Evolutionary conservation across 2,113 vertebrate species (phyloP).

Genomic region (Dolichallabes microphthalmus): DNA sequence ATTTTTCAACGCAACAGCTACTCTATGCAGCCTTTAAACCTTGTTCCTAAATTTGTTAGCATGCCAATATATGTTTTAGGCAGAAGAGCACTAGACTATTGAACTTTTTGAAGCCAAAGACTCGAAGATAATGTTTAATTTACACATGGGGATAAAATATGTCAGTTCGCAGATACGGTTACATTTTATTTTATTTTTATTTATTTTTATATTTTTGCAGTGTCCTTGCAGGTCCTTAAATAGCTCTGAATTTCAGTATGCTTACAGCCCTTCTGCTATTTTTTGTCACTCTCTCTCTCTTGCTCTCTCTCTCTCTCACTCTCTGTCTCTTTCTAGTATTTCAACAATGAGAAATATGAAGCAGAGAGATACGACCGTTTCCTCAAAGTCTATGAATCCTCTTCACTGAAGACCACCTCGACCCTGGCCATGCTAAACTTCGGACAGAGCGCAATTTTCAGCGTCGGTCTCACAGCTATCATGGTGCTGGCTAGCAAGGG

Average conservation of each 20-base stretch:
- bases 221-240: neutral
- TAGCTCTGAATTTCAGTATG: neutral
- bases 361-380: constrained; percentile 87
- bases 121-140: neutral
- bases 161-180: neutral
- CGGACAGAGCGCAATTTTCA: constrained; percentile 92
- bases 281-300: neutral
- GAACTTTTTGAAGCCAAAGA: neutral
- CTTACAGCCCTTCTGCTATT: neutral
- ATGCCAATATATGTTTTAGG: neutral
- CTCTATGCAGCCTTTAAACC: neutral
- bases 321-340: constrained; percentile 77
- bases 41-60: neutral
- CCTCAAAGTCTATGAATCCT: constrained; percentile 87
- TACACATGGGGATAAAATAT: too few relatives aligned
- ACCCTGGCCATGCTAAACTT: constrained; percentile 95
- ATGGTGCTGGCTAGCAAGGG: constrained; percentile 95
- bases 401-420: constrained; percentile 92
- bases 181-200: neutral
- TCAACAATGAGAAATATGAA: constrained; percentile 98
- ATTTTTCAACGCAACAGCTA: neutral
- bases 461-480: constrained; percentile 84
- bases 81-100: neutral
- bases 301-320: neutral
- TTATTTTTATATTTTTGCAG: neutral